Conservation (phyloP, 2,888 invertebrate genomes). For the Euphydryas editha region DNA sequence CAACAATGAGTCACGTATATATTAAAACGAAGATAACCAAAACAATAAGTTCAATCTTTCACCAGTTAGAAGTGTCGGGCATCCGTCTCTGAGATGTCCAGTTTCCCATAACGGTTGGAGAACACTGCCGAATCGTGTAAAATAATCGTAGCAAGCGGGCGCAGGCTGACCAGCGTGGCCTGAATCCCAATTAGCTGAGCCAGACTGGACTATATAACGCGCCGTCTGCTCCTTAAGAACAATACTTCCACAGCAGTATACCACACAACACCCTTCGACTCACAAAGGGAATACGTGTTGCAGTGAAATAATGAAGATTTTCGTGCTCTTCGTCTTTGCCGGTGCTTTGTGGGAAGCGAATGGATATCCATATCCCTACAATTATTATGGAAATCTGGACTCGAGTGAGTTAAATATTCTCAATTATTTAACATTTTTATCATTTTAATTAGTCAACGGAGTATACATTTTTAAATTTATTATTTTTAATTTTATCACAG, state of each 20-base stretch:
- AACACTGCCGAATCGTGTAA: conserved; percentile 65
- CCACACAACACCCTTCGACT: conserved; percentile 58
- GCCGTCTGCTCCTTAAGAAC: conserved; percentile 52
- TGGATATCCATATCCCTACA: conserved; percentile 72
- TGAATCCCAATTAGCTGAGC: conserved; percentile 74
- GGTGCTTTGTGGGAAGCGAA: conserved; percentile 61
- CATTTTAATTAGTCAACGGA: no score
- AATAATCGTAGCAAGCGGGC: conserved; percentile 59
- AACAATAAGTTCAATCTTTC: conserved; percentile 61
- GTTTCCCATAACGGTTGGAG: conserved; percentile 72
- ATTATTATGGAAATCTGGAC: conserved; percentile 73
- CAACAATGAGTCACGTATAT: conserved; percentile 45
- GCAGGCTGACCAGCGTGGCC: conserved; percentile 59
- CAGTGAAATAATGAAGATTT: conserved; percentile 59
- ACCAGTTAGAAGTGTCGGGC: conserved; percentile 59
- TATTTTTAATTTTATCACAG: no score
- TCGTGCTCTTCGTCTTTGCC: conserved; percentile 54
- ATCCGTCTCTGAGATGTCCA: conserved; percentile 53
- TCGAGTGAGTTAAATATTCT: conserved; percentile 60
- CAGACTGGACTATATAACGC: conserved; percentile 73
- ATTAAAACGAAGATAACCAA: conserved; percentile 42
- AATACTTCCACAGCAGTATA: conserved; percentile 59
- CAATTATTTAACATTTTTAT: not conserved
- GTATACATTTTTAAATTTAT: no score
- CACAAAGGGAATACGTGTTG: conserved; percentile 50